Evolutionary conservation across 53 echinoderm and acorn worm genomes (phyloP), one percentile per base, ranked within the genome.

Genomic region (Echinarachnius parma): DNA sequence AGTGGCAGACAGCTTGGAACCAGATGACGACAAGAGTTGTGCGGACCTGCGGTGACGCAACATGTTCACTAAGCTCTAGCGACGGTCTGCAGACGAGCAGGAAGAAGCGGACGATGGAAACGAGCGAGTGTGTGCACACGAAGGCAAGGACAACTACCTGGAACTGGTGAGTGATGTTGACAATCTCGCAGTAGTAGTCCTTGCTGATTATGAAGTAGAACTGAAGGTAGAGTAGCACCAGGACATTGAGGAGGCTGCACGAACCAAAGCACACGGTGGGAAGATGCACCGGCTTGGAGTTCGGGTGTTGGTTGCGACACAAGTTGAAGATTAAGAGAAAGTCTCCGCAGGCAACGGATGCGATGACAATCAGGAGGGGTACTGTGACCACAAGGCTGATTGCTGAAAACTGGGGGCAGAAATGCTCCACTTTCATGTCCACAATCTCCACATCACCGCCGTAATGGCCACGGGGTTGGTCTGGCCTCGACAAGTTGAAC

Each of bases 231-330:
- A 69, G 18, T 23, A 69, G 34, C 34, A 69, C 14, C 24, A 33
- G 21, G 2, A 33, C 34, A 35, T 52, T 22, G 15, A 69, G 53
- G 4, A 53, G 34, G 35, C 34, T 69, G 20, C 52, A 52, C 22
- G 70, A 50, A 11, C 53, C 70, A 35, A 69, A 69, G 70, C 70
- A 69, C 34, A 53, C 70, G 5, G 53, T 69, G 15, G 70, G 52
- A 9, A 69, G 70, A 33, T 53, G 70, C 10, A 53, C 37, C 0
- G 70, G 70, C 34, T 34, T 50, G 2, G 52, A 21, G 70, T 69
- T 69, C 14, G 53, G 53, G 30, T 48, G 70, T 31, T 69, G 70
- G 54, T 53, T 53, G 20, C 25, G 52, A 34, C 70, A 69, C 7
- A 53, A 50, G 53, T 53, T 13, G 11, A 53, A 21, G 34, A 69